phyloP scores from a whole-genome alignment of 2,113 vertebrate species.

The Phasianus colchicus region DNA sequence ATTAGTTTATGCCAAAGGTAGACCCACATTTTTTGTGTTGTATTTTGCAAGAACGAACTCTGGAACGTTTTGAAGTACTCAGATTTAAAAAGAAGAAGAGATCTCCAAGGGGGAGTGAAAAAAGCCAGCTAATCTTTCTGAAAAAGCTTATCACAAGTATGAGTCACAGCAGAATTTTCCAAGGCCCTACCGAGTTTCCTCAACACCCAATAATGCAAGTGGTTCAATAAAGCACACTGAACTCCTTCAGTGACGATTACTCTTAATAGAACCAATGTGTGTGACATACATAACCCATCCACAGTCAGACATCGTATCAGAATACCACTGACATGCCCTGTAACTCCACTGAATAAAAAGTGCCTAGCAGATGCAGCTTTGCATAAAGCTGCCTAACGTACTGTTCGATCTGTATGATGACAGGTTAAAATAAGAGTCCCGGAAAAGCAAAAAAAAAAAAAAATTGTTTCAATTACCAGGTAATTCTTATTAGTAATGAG shows the following conservation, averaged over 20 bases:
- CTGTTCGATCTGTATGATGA: neutral
- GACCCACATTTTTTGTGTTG: neutral
- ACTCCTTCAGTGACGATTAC: neutral
- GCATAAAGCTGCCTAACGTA: slow-evolving; percentile 6
- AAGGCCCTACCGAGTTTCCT: neutral
- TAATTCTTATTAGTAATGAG: slow-evolving; percentile 17
- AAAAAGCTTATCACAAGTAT: neutral
- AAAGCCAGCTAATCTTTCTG: neutral
- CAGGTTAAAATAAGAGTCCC: slow-evolving; percentile 10
- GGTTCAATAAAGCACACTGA: neutral
- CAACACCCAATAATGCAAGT: neutral
- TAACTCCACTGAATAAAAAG: slow-evolving; percentile 11
- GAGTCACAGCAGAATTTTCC: neutral
- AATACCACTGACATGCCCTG: slow-evolving; percentile 1
- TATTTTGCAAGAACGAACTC: neutral
- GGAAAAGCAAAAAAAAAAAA: neutral
- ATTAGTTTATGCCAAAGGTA: neutral
- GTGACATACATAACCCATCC: neutral
- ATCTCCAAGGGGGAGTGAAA: neutral
- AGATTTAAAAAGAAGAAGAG: neutral
- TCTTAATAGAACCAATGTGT: neutral
- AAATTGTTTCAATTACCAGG: slow-evolving; percentile 13
- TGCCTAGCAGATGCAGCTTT: neutral
- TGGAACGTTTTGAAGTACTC: neutral
- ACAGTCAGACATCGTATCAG: neutral